phyloP scores from a whole-genome alignment of 2,888 invertebrate genomes.

The Drosophila eohydei region DNA sequence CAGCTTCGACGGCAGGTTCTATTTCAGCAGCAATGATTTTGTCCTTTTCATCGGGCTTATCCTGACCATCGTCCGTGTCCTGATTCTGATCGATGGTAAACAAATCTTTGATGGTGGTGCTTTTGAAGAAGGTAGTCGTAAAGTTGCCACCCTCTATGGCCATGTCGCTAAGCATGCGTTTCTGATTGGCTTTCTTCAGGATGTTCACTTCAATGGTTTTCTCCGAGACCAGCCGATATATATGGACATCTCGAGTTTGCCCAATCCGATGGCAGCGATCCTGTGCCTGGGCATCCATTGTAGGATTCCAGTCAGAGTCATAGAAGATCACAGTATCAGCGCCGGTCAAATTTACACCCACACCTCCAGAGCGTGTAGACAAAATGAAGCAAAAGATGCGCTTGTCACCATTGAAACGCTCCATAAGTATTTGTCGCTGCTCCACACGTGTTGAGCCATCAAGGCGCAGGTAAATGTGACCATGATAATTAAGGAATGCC shows the following conservation, averaged over 20 bases:
- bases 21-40: conserved; percentile 61
- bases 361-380: conserved; percentile 98
- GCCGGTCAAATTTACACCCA: conserved; percentile 99
- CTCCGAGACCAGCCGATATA: conserved; percentile 98
- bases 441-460: conserved; percentile 99
- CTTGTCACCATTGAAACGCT: conserved; percentile 97
- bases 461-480: conserved; percentile 97
- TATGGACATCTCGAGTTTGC: conserved; percentile 99
- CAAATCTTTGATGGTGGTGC: conserved; percentile 96
- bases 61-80: conserved; percentile 78
- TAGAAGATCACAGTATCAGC: conserved; percentile 99
- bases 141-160: conserved; percentile 99
- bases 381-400: conserved; percentile 98
- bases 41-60: conserved; percentile 74
- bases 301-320: conserved; percentile 99
- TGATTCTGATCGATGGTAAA: conserved; percentile 90
- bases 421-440: conserved; percentile 97
- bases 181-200: conserved; percentile 99
- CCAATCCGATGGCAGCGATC: conserved; percentile 99
- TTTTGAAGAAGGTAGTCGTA: conserved; percentile 97
- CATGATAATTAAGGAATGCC: conserved; percentile 98
- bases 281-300: conserved; percentile 99
- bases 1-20: conserved; percentile 82
- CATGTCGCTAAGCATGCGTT: conserved; percentile 96
- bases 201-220: conserved; percentile 99